A percentile compares a stretch with the other conserved stretches of the same genome.
phyloP scores from a whole-genome alignment of 2,888 invertebrate genomes.

The Catocala fraxini region DNA sequence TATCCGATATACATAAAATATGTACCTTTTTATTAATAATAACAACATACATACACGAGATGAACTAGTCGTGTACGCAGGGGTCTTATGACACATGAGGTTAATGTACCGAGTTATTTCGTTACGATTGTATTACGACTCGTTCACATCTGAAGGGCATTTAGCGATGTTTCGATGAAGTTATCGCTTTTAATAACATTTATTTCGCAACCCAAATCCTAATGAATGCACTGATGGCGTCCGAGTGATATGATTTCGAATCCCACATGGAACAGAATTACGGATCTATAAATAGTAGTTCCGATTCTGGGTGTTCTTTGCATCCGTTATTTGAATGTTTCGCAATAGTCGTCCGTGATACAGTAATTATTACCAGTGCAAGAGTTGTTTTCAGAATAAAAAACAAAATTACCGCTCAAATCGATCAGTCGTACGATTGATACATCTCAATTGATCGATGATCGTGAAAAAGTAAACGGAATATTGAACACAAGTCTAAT shows the following conservation, averaged over 20 bases:
- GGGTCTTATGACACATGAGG: constrained; percentile 41
- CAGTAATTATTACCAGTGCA: too few relatives aligned
- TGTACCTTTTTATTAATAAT: neutral
- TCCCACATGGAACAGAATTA: too few relatives aligned
- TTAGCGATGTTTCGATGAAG: constrained; percentile 27
- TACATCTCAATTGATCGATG: constrained; percentile 17
- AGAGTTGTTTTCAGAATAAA: too few relatives aligned
- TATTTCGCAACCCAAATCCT: neutral
- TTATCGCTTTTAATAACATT: constrained; percentile 5
- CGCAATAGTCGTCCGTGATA: too few relatives aligned
- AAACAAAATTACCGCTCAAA: neutral
- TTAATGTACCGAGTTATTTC: constrained; percentile 48
- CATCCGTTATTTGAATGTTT: too few relatives aligned
- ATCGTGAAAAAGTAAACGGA: constrained; percentile 8
- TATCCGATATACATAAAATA: neutral
- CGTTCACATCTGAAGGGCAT: constrained; percentile 40
- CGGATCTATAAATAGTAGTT: too few relatives aligned
- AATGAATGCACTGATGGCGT: too few relatives aligned
- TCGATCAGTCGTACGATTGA: constrained; percentile 7
- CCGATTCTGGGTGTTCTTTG: too few relatives aligned
- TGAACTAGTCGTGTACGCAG: constrained; percentile 26
- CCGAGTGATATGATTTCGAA: too few relatives aligned
- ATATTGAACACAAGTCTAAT: constrained; percentile 2
- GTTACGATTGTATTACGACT: constrained; percentile 46
- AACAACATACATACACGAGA: constrained; percentile 30